Evolutionary conservation across 2,113 vertebrate genomes (phyloP).

Genomic region (cat (Felis catus)): F.catus_Fca126_mat1.0 CM031413.1:58415001-58415500

Average conservation of each 20-base stretch:
- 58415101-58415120: neutral
- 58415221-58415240: neutral
- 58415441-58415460: neutral
- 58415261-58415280: conserved; percentile 1
- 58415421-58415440: neutral
- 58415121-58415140: too few relatives aligned
- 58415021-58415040: neutral
- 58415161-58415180: neutral
- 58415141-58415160: fast-evolving
- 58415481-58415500: too few relatives aligned
- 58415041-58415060: too few relatives aligned
- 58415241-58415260: neutral
- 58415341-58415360: neutral
- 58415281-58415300: neutral
- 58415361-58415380: neutral
- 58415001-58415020: neutral
- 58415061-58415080: fast-evolving
- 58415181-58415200: neutral
- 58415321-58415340: neutral
- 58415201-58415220: neutral
- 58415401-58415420: neutral
- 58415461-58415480: neutral
- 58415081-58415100: neutral
- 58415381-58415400: neutral
- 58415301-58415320: neutral